phyloP scores from a whole-genome alignment of 2,888 invertebrate species.

The Xiphydria camelus region DNA sequence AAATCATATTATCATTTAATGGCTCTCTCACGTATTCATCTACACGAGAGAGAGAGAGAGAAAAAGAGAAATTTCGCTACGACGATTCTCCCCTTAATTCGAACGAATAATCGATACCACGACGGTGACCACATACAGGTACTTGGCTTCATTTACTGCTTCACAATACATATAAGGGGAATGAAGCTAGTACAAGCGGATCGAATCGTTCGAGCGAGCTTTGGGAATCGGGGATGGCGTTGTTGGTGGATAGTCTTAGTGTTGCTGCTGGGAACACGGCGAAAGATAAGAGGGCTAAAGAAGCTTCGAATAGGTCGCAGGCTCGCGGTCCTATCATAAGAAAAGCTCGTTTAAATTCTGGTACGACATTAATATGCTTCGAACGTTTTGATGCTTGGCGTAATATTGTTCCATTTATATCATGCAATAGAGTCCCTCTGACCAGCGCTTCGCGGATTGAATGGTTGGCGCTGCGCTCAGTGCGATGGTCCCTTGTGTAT shows the following conservation, averaged over 20 bases:
- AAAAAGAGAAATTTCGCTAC: too few relatives aligned
- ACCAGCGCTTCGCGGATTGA: too few relatives aligned
- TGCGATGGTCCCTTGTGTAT: too few relatives aligned
- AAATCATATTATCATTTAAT: too few relatives aligned
- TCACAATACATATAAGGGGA: slow-evolving; percentile 47
- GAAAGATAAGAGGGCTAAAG: slow-evolving; percentile 86
- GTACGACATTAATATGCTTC: slow-evolving; percentile 21
- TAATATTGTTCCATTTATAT: too few relatives aligned
- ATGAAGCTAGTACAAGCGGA: slow-evolving; percentile 37
- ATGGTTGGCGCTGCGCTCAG: too few relatives aligned
- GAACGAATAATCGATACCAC: slow-evolving; percentile 1
- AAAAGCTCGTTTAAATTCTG: slow-evolving; percentile 39
- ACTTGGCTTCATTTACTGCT: slow-evolving; percentile 47
- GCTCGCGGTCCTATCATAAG: slow-evolving; percentile 45
- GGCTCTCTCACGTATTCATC: too few relatives aligned
- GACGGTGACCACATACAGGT: slow-evolving; percentile 35
- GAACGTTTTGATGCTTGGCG: not conserved
- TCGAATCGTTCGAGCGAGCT: slow-evolving; percentile 47
- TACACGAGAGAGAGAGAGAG: too few relatives aligned
- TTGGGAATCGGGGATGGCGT: slow-evolving; percentile 59
- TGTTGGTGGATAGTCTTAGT: slow-evolving; percentile 67
- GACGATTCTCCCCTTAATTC: too few relatives aligned
- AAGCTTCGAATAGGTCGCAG: slow-evolving; percentile 68
- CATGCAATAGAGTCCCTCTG: too few relatives aligned
- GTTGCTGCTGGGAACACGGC: slow-evolving; percentile 85